Percentiles rank a stretch among this genome's conserved stretches.
Evolutionary conservation across 2,888 invertebrate species (phyloP).

Genomic region (Pheosia gnoma): DNA sequence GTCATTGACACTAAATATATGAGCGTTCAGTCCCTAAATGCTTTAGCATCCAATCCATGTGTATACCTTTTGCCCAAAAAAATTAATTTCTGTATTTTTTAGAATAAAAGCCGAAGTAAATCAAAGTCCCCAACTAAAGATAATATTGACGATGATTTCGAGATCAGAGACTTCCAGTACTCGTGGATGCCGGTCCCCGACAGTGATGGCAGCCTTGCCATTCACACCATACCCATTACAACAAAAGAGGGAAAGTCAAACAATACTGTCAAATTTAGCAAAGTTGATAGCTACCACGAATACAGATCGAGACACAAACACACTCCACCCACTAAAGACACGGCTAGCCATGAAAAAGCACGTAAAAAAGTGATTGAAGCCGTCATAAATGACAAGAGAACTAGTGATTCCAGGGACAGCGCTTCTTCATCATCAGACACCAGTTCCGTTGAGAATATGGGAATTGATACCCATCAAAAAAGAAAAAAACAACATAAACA

Average conservation of each 20-base stretch:
- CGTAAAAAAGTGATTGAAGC: conserved; percentile 50
- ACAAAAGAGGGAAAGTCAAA: conserved; percentile 53
- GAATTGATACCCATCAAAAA: conserved; percentile 31
- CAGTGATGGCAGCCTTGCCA: conserved; percentile 63
- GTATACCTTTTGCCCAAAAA: background rate
- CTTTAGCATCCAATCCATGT: too few relatives aligned
- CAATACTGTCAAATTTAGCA: conserved; percentile 71
- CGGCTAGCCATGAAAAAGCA: conserved; percentile 26
- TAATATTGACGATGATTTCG: conserved; percentile 35
- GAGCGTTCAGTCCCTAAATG: too few relatives aligned
- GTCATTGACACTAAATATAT: too few relatives aligned
- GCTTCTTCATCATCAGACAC: conserved; percentile 55
- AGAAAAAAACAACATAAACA: conserved; percentile 20
- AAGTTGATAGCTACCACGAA: conserved; percentile 74
- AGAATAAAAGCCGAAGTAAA: conserved; percentile 48
- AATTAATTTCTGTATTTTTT: conserved; percentile 17
- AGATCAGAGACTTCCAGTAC: conserved; percentile 62
- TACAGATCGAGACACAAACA: conserved; percentile 76
- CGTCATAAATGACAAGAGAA: conserved; percentile 47
- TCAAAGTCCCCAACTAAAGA: conserved; percentile 50
- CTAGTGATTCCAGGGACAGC: conserved; percentile 45
- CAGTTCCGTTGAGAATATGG: conserved; percentile 57
- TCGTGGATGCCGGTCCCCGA: conserved; percentile 81
- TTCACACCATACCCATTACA: conserved; percentile 68
- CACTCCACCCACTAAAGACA: conserved; percentile 76